Conservation (phyloP, 2,113 vertebrate species). For the Zingel zingel region DNA sequence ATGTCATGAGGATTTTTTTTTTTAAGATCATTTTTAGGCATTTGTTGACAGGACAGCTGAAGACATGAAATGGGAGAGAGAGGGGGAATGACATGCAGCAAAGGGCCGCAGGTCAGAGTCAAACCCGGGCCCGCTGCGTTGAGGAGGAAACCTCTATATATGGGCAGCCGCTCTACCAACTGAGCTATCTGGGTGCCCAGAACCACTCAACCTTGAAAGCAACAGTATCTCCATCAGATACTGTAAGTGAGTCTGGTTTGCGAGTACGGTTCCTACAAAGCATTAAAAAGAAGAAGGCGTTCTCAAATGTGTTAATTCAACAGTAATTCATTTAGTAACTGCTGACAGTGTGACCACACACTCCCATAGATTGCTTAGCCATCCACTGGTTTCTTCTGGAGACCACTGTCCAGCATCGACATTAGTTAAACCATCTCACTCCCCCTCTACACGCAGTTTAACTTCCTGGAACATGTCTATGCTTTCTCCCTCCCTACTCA, state of each 20-base stretch:
- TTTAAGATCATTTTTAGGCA: too few species aligned
- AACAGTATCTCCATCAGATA: constrained; percentile 1
- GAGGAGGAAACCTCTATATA: too few species aligned
- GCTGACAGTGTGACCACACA: not conserved
- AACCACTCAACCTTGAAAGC: not conserved
- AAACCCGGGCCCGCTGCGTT: too few species aligned
- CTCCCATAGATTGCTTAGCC: not conserved
- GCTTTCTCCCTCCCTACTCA: constrained; percentile 48
- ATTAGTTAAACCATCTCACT: constrained; percentile 21
- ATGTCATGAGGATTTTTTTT: not conserved
- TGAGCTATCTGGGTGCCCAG: too few species aligned
- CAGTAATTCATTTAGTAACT: not conserved
- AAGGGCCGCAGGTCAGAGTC: too few species aligned
- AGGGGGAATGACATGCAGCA: too few species aligned
- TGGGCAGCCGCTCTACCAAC: too few species aligned
- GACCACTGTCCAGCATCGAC: constrained; percentile 1
- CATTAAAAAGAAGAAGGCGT: not conserved
- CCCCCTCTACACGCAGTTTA: constrained; percentile 4
- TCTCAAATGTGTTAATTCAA: not conserved
- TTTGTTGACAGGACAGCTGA: too few species aligned
- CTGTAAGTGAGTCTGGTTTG: not conserved
- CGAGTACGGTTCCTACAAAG: not conserved
- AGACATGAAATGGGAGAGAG: too few species aligned
- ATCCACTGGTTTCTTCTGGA: not conserved
- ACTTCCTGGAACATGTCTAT: constrained; percentile 64